Conservation (phyloP, 35 echinoderm and acorn worm genomes). For the Heliocidaris tuberculata region DNA sequence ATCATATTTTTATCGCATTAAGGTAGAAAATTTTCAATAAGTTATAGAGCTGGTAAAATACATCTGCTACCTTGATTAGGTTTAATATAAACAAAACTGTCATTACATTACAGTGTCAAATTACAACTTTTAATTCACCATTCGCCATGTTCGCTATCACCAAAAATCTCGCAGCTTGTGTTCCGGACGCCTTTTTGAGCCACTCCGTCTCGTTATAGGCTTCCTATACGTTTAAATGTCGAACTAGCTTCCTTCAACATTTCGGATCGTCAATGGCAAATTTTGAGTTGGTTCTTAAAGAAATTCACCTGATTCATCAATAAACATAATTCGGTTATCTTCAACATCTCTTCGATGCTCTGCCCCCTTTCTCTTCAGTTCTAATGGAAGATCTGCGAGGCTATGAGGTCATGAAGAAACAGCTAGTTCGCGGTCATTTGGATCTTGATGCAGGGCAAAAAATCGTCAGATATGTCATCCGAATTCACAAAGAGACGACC, state of each 20-base stretch:
- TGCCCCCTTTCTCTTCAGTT: neutral
- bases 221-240: neutral
- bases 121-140: no score
- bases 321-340: neutral
- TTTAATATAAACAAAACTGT: no score
- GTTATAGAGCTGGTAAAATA: no score
- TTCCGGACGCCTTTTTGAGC: no score
- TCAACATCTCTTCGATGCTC: neutral
- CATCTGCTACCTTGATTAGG: no score
- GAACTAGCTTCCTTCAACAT: neutral
- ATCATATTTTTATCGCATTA: no score
- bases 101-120: no score
- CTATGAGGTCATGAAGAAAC: conserved; percentile 43
- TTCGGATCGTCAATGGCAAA: neutral
- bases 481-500: conserved; percentile 21
- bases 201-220: no score
- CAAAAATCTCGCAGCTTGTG: no score
- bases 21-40: no score
- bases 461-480: neutral
- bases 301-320: neutral
- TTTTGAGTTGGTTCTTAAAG: neutral
- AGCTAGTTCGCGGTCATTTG: conserved; percentile 23
- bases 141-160: no score
- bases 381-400: conserved; percentile 47
- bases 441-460: conserved; percentile 27